Evolutionary conservation across 2,888 invertebrate genomes (phyloP).

Genomic region (Volucella inanis): DNA sequence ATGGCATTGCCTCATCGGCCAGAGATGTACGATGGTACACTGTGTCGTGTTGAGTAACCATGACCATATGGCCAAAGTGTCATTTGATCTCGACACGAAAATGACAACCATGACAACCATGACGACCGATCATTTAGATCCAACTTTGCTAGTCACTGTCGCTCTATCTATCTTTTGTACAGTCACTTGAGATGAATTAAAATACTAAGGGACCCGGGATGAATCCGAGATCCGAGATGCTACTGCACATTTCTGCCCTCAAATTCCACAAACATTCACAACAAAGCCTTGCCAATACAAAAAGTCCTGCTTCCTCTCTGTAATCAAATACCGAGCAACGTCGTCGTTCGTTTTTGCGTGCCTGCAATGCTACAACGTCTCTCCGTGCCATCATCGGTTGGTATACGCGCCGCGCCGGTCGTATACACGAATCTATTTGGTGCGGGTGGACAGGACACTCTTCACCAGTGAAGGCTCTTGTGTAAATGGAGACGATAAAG

Average conservation of each 20-base stretch:
- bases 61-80: constrained; percentile 65
- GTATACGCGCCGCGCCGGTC: neutral
- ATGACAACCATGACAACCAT: constrained; percentile 53
- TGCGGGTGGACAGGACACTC: constrained; percentile 49
- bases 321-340: constrained; percentile 57
- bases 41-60: constrained; percentile 17
- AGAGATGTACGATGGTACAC: constrained; percentile 1
- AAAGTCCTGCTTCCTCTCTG: constrained; percentile 48
- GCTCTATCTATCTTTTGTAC: neutral
- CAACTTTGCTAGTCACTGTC: constrained; percentile 60
- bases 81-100: constrained; percentile 51
- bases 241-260: constrained; percentile 30
- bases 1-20: constrained; percentile 8
- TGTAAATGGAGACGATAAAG: constrained; percentile 4
- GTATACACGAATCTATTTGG: constrained; percentile 3
- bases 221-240: neutral
- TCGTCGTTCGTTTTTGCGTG: constrained; percentile 53
- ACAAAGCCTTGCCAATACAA: constrained; percentile 23
- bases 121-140: constrained; percentile 60
- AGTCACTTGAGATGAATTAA: constrained; percentile 37
- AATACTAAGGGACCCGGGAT: constrained; percentile 13
- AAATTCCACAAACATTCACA: neutral
- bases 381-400: neutral
- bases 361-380: constrained; percentile 26
- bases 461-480: constrained; percentile 7